Conservation (phyloP, 2,113 vertebrate species). For the Tragelaphus buxtoni region DNA sequence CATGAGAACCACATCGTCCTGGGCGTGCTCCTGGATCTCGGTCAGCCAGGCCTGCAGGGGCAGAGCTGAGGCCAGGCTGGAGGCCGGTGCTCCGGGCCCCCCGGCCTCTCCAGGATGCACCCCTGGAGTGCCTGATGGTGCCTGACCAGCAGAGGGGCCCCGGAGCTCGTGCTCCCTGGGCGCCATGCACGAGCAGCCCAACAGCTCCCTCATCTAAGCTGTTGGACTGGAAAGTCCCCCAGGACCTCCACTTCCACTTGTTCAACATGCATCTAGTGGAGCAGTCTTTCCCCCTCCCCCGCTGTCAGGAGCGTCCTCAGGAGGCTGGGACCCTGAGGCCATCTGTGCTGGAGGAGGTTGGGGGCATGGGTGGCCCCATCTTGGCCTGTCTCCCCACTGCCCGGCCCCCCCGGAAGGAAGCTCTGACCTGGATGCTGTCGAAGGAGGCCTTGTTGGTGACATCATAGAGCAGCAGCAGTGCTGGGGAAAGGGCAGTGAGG, state of each 20-base stretch:
- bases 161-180: neutral
- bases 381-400: neutral
- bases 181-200: neutral
- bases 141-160: too few relatives aligned
- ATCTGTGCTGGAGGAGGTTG: neutral
- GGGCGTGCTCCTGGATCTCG: constrained; percentile 93
- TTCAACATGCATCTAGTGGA: neutral
- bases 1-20: constrained; percentile 93
- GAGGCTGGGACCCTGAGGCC: neutral
- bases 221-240: neutral
- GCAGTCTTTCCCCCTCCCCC: too few relatives aligned
- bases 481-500: constrained; percentile 42
- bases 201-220: neutral
- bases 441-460: constrained; percentile 94
- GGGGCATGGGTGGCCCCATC: neutral
- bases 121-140: neutral
- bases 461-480: constrained; percentile 93
- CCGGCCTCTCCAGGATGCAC: neutral
- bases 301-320: neutral
- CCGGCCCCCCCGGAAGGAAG: neutral
- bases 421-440: constrained; percentile 91
- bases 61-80: neutral
- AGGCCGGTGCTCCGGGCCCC: neutral
- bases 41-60: constrained; percentile 90
- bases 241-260: neutral